Conservation (phyloP, 2,888 invertebrate genomes). For the Drosophila tripunctata region DNA sequence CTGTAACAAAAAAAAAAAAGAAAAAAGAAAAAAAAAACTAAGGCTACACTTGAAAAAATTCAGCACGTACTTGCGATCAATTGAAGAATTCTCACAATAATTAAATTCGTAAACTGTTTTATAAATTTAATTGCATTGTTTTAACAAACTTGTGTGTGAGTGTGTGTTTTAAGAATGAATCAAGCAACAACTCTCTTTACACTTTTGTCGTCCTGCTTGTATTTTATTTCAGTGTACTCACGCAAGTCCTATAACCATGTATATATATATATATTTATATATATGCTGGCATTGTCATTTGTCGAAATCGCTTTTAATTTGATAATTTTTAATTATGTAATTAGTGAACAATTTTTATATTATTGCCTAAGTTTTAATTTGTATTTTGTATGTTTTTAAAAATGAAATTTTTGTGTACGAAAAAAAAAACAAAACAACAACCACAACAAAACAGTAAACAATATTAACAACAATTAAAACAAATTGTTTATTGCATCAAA, state of each 20-base stretch:
- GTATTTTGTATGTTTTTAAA: conserved; percentile 63
- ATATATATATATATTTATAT: conserved; percentile 25
- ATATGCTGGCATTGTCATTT: conserved; percentile 50
- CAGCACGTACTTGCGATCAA: no score
- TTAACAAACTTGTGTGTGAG: no score
- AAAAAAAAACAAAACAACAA: conserved; percentile 27
- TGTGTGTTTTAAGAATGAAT: conserved; percentile 45
- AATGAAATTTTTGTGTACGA: conserved; percentile 39
- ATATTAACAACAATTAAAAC: conserved; percentile 23
- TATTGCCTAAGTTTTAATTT: conserved; percentile 61
- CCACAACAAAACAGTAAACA: conserved; percentile 23
- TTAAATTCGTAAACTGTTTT: conserved; percentile 2
- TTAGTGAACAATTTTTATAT: conserved; percentile 66
- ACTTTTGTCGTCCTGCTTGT: conserved; percentile 46
- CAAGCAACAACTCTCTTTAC: conserved; percentile 2
- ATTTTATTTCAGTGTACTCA: conserved; percentile 56
- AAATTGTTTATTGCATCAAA: conserved; percentile 53
- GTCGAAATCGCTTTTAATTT: conserved; percentile 66
- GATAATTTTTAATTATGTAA: conserved; percentile 73
- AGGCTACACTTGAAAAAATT: no score
- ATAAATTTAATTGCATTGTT: conserved; percentile 16
- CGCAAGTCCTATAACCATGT: conserved; percentile 38
- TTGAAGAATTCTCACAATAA: conserved; percentile 13
- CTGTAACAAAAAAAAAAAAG: conserved; percentile 39
- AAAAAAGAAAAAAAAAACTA: background rate